phyloP scores from a whole-genome alignment of 2,888 invertebrate species.

The Apotomis turbidana region DNA sequence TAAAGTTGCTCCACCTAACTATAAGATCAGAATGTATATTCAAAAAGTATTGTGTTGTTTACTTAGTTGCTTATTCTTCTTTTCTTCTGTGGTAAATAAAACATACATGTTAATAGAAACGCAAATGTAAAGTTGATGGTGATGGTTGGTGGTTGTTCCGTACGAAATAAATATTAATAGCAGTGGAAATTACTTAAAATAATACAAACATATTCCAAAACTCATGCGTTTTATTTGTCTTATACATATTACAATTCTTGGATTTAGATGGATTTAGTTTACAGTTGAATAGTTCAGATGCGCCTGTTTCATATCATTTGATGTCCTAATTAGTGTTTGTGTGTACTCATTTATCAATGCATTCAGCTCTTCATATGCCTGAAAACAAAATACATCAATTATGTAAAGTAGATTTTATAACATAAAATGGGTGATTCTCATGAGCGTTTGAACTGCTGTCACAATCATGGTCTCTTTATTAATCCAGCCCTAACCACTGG shows the following conservation, averaged over 20 bases:
- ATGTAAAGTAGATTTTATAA: neutral
- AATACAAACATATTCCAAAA: slow-evolving; percentile 19
- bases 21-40: too few relatives aligned
- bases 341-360: slow-evolving; percentile 86
- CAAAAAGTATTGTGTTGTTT: neutral
- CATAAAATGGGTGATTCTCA: too few relatives aligned
- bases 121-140: slow-evolving; percentile 12
- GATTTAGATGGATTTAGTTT: slow-evolving; percentile 50
- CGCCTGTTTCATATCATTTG: slow-evolving; percentile 84
- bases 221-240: slow-evolving; percentile 45
- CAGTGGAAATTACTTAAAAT: slow-evolving; percentile 15
- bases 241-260: slow-evolving; percentile 30
- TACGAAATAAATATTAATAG: neutral
- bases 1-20: too few relatives aligned
- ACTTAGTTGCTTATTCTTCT: slow-evolving; percentile 13
- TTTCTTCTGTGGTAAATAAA: too few relatives aligned
- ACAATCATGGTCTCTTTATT: too few relatives aligned
- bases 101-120: too few relatives aligned
- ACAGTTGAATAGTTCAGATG: slow-evolving; percentile 53
- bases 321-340: slow-evolving; percentile 85
- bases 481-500: too few relatives aligned
- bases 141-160: neutral
- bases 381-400: slow-evolving; percentile 75
- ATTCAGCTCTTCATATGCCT: slow-evolving; percentile 86
- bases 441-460: too few relatives aligned